Evolutionary conservation across 2,797 vertebrate species (phyloP).

Genomic region (Pseudopleuronectes americanus): DNA sequence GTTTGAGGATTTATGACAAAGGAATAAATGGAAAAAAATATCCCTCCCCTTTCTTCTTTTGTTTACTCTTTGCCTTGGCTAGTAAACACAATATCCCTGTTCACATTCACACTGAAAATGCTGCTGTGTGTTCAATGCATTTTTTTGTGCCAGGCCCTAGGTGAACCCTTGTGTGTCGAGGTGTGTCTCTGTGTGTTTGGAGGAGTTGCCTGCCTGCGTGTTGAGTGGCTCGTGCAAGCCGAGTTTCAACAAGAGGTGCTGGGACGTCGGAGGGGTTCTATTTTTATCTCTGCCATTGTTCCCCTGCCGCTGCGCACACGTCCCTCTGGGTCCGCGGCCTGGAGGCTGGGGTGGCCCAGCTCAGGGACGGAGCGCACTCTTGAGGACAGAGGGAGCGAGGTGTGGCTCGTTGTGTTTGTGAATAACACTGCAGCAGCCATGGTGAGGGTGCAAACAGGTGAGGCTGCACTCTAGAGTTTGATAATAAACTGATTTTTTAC

Average conservation of each 20-base stretch:
- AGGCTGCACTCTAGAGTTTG: conserved; percentile 14
- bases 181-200: conserved; percentile 60
- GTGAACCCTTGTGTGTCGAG: conserved; percentile 40
- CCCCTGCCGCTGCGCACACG: conserved; percentile 35
- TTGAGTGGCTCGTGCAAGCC: conserved; percentile 27
- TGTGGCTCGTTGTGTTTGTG: conserved; percentile 59
- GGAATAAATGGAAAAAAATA: not conserved
- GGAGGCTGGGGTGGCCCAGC: conserved; percentile 34
- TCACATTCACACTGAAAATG: conserved; percentile 33
- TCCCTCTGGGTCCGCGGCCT: conserved; percentile 49
- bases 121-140: conserved; percentile 7
- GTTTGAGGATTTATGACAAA: conserved; percentile 23
- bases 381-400: conserved; percentile 50
- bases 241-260: conserved; percentile 60
- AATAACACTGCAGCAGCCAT: conserved; percentile 54
- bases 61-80: conserved; percentile 5
- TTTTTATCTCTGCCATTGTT: conserved; percentile 76
- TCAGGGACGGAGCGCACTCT: conserved; percentile 43
- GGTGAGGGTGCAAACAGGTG: conserved; percentile 40
- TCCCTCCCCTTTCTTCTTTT: not conserved
- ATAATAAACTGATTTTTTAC: conserved; percentile 10
- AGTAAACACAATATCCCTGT: not conserved
- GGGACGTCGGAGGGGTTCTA: conserved; percentile 62
- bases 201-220: conserved; percentile 48
- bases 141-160: conserved; percentile 24